These are phyloP conservation scores for Acanthopagrus latus DNA, from an alignment of 2,797 vertebrate genomes.

Conservation along the genomic window DNA sequence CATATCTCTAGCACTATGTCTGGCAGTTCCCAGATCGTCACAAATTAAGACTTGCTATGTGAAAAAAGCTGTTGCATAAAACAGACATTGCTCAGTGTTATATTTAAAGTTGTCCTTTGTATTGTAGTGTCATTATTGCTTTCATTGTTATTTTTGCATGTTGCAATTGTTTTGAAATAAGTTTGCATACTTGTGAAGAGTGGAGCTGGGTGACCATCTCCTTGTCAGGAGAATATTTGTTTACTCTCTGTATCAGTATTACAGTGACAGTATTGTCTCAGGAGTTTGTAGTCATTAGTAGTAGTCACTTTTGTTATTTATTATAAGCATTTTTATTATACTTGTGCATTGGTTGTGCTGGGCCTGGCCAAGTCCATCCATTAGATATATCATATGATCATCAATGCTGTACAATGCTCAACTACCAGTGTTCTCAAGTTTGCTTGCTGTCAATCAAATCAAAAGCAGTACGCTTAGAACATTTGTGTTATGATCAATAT, in stretches of 20 bases:
- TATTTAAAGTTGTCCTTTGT: conserved; percentile 75
- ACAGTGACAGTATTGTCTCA: conserved; percentile 83
- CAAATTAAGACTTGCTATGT: conserved; percentile 40
- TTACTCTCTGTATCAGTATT: conserved; percentile 81
- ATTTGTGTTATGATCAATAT: conserved; percentile 69
- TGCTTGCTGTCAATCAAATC: conserved; percentile 84
- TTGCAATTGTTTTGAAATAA: conserved; percentile 54
- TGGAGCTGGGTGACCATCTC: conserved; percentile 57
- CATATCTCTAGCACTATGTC: conserved; percentile 72
- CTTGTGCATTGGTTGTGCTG: conserved; percentile 65
- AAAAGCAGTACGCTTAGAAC: conserved; percentile 82
- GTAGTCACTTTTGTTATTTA: conserved; percentile 76
- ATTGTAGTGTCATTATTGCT: conserved; percentile 74
- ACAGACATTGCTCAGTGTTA: conserved; percentile 71
- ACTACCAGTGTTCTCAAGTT: conserved; percentile 79
- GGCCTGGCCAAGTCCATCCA: conserved; percentile 33
- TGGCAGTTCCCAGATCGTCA: conserved; percentile 37
- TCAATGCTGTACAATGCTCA: conserved; percentile 73
- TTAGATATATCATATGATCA: conserved; percentile 55
- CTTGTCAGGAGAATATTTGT: conserved; percentile 66
- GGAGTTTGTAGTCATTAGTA: conserved; percentile 79
- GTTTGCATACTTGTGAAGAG: conserved; percentile 62
- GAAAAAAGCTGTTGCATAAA: conserved; percentile 54
- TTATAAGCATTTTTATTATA: conserved; percentile 71
- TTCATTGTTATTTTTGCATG: conserved; percentile 81